Evolutionary conservation across 1,140 invertebrate genomes (phyloP).

Genomic region (Tetramorium parvispinum): DNA sequence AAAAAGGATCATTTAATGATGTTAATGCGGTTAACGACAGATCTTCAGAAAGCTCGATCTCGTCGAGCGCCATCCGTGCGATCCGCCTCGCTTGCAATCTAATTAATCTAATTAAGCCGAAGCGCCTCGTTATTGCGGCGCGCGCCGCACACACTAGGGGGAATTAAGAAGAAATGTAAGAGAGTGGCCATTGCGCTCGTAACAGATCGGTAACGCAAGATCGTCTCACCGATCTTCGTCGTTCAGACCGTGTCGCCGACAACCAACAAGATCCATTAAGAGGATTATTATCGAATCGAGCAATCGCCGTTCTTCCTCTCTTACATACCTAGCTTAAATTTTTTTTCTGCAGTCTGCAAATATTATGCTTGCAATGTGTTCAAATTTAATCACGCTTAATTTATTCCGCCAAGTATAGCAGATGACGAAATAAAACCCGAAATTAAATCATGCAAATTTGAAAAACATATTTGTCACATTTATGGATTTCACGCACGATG

Average conservation of each 20-base stretch:
- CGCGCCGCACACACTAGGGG: conserved; percentile 71
- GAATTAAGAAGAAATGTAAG: conserved; percentile 55
- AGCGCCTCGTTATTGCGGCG: conserved; percentile 77
- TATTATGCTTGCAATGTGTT: background rate
- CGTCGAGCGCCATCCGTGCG: conserved; percentile 44
- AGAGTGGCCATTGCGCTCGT: conserved; percentile 23
- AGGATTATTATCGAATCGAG: conserved; percentile 51
- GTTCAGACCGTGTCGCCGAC: conserved; percentile 37
- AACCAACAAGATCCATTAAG: conserved; percentile 45
- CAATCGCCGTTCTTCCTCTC: conserved; percentile 9
- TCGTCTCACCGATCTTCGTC: conserved; percentile 42
- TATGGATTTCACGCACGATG: background rate
- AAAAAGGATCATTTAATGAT: conserved; percentile 43
- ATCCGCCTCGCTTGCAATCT: conserved; percentile 73
- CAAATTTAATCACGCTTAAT: conserved; percentile 38
- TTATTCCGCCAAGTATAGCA: background rate
- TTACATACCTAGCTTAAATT: background rate
- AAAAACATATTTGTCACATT: conserved; percentile 30
- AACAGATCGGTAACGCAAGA: conserved; percentile 59
- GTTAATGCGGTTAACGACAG: conserved; percentile 49
- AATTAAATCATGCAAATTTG: conserved; percentile 33
- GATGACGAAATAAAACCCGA: background rate
- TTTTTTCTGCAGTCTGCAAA: background rate
- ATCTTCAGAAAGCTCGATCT: conserved; percentile 55
- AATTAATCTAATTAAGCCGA: conserved; percentile 84